Conservation (phyloP, 2,797 vertebrate species). For the Lophius americanus region DNA sequence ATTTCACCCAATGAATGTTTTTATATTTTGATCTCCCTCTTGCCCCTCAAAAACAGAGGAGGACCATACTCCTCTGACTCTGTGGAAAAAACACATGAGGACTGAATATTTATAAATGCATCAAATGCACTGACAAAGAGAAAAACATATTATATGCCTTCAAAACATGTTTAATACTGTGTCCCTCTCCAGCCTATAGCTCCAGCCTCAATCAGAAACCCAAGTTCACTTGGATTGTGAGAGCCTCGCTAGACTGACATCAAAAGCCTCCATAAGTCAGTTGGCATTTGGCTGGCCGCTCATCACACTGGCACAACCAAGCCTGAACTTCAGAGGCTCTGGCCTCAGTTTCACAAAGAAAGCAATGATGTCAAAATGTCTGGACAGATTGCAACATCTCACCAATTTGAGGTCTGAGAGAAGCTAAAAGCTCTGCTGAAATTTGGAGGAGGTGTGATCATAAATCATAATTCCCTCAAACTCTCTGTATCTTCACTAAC, state of each 20-base stretch:
- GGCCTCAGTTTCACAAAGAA: conserved; percentile 56
- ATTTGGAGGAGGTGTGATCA: conserved; percentile 57
- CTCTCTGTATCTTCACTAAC: conserved; percentile 45
- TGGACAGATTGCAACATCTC: conserved; percentile 59
- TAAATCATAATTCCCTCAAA: conserved; percentile 72
- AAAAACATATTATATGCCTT: conserved; percentile 39
- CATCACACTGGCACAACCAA: conserved; percentile 42
- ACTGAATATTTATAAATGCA: conserved; percentile 1
- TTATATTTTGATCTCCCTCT: too few relatives aligned
- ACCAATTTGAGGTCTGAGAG: conserved; percentile 56
- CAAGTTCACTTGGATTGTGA: conserved; percentile 5
- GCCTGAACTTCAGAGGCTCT: conserved; percentile 59
- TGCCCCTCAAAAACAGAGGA: too few relatives aligned
- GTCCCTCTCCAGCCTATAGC: conserved; percentile 32
- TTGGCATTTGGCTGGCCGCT: conserved; percentile 58
- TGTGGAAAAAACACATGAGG: too few relatives aligned
- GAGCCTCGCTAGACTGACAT: conserved; percentile 35
- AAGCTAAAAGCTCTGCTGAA: conserved; percentile 55
- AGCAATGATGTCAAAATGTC: conserved; percentile 72
- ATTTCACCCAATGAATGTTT: too few relatives aligned
- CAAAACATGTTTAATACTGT: neutral
- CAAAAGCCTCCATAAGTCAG: conserved; percentile 68
- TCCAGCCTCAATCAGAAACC: conserved; percentile 20
- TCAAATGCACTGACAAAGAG: conserved; percentile 24
- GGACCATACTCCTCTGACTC: too few relatives aligned